Evolutionary conservation across 1,140 invertebrate genomes (phyloP).

Genomic region (Arion vulgaris): DNA sequence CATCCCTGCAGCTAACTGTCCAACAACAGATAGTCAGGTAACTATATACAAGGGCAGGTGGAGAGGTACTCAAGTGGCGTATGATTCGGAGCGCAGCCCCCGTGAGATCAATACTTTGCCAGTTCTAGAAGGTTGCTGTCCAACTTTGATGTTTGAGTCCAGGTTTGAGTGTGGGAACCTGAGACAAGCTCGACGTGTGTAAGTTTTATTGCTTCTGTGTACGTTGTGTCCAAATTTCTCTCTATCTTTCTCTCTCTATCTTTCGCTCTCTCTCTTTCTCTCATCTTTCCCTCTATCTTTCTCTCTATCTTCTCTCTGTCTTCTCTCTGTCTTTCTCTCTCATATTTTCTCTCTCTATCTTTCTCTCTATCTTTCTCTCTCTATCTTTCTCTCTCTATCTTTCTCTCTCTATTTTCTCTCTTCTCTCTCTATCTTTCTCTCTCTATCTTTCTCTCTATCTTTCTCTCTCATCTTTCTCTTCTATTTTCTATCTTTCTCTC

Average conservation of each 20-base stretch:
- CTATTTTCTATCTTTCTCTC: too few species aligned
- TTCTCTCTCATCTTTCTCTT: too few species aligned
- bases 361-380: too few species aligned
- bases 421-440: too few species aligned
- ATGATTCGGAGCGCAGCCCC: conserved; percentile 66
- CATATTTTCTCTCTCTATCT: too few species aligned
- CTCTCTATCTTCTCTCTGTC: too few species aligned
- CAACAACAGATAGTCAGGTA: conserved; percentile 62
- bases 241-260: neutral
- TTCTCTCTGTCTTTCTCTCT: too few species aligned
- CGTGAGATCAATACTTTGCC: conserved; percentile 57
- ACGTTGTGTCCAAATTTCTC: neutral
- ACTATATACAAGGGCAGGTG: conserved; percentile 64
- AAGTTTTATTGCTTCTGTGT: conserved; percentile 46
- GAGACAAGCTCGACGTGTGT: conserved; percentile 70
- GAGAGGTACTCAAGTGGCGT: conserved; percentile 67
- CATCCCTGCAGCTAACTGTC: conserved; percentile 7
- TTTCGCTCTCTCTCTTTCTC: too few species aligned
- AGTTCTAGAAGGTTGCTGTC: conserved; percentile 63
- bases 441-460: too few species aligned
- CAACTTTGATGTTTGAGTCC: conserved; percentile 71
- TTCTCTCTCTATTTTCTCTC: too few species aligned
- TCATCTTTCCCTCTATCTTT: too few species aligned
- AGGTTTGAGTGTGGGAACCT: conserved; percentile 72
- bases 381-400: too few species aligned